Base-by-base conservation (phyloP, 1,140 invertebrate genomes). In the Apis dorsata region DNA sequence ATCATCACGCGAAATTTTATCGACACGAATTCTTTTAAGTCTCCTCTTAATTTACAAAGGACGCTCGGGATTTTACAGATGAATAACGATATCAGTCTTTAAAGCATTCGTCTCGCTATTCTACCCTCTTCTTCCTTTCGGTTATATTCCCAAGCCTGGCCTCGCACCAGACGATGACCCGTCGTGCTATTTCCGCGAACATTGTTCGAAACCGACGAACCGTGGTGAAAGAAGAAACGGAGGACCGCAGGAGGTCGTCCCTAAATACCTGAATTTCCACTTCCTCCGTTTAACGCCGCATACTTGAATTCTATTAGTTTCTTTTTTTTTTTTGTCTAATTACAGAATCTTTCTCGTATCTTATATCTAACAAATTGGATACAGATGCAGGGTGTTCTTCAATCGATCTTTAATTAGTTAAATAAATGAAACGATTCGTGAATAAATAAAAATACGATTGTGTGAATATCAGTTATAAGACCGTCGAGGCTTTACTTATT, bases 121-220 rank as follows among this genome's bases (percentile, higher is more conserved):
- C 21, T 17, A 4, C 17, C 49, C 69, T 68, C 55, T 81, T 15
- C 60, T 34, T n/a, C 24, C n/a, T 19, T 77, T 19, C 10, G 19
- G 60, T 19, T 44, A 19, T 70, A 21, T 65, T 55, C 66, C 34
- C 62, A 19, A 77, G 51, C 75, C 28, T 77, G 70, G 60, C n/a
- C 62, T 68, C 34, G 49, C 24, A 21, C n/a, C n/a, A 71, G 68
- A 49, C 68, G 57, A 70, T 21, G 68, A 79, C 68, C 68, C 57
- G 77, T 10, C 51, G 34, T 44, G 57, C 24, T 49, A 49, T 81
- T 81, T 74, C 69, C 60, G 79, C 12, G 51, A 65, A 55, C 79
- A 73, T 81, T 74, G 79, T 73, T 28, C 62, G 51, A 4, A 65
- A 66, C 3, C 59, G 75, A 44, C 75, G 63, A 66, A 77, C 75